phyloP scores from a whole-genome alignment of 35 echinoderm and acorn worm genomes.

The Patiria miniata region DNA sequence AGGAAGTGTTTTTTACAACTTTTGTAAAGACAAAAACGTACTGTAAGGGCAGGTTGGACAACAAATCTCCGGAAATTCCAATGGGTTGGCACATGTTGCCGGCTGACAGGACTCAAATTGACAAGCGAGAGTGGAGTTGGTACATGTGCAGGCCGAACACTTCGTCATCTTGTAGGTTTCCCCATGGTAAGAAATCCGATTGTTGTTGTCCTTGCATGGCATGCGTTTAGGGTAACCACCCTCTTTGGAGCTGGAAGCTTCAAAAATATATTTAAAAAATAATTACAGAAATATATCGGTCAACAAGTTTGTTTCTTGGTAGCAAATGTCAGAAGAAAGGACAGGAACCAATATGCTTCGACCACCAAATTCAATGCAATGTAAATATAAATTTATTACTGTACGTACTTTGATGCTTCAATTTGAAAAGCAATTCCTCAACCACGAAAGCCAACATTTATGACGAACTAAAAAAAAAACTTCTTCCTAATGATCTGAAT shows the following conservation, averaged over 20 bases:
- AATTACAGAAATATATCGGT: not conserved
- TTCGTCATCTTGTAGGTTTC: slow-evolving; percentile 16
- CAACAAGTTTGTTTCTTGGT: not conserved
- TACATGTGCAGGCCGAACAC: slow-evolving; percentile 26
- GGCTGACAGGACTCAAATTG: slow-evolving; percentile 45
- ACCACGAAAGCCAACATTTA: too few relatives aligned
- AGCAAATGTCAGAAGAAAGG: not conserved
- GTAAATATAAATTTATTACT: too few relatives aligned
- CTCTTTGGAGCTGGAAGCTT: not conserved
- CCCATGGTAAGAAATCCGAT: not conserved
- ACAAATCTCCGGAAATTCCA: slow-evolving; percentile 31
- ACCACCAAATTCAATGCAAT: too few relatives aligned
- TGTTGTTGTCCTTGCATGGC: not conserved
- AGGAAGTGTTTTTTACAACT: too few relatives aligned
- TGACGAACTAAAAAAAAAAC: too few relatives aligned
- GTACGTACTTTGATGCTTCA: too few relatives aligned
- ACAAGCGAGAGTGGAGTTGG: slow-evolving; percentile 41
- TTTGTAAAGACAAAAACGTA: too few relatives aligned
- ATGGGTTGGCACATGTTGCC: not conserved
- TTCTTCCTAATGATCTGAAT: too few relatives aligned
- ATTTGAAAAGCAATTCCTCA: too few relatives aligned
- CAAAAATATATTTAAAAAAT: not conserved
- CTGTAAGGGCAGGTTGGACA: slow-evolving; percentile 49
- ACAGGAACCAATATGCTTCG: not conserved
- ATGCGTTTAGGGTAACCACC: not conserved